phyloP scores from a whole-genome alignment of 2,797 vertebrate species.

The Takifugu rubripes region DNA sequence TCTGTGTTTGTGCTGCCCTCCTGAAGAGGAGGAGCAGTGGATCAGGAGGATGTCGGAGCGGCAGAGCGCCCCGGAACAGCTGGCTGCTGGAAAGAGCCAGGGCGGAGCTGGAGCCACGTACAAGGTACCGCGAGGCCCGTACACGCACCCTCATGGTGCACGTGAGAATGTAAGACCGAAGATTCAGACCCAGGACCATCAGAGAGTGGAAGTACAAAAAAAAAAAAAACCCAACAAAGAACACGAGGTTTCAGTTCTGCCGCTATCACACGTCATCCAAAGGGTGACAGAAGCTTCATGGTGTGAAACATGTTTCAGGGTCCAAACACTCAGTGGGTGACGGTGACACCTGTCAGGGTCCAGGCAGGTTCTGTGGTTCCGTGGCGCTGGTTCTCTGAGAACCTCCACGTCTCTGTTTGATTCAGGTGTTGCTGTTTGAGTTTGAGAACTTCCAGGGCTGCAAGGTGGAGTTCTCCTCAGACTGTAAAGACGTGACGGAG shows the following conservation, averaged over 20 bases:
- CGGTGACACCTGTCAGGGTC: not conserved
- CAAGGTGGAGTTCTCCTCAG: conserved; percentile 78
- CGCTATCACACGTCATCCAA: not conserved
- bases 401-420: not conserved
- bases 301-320: too few species aligned
- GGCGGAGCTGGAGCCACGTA: conserved; percentile 78
- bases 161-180: too few species aligned
- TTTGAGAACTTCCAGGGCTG: conserved; percentile 89
- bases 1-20: conserved; percentile 31
- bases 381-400: not conserved
- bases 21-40: conserved; percentile 59
- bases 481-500: conserved; percentile 83
- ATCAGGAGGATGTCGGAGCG: conserved; percentile 82
- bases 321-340: not conserved
- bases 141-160: too few species aligned
- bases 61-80: conserved; percentile 82
- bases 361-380: not conserved
- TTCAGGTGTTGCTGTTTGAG: conserved; percentile 83
- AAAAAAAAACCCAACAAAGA: too few species aligned
- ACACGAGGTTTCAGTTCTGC: too few species aligned
- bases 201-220: too few species aligned
- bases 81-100: conserved; percentile 82
- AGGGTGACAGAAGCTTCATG: not conserved
- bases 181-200: too few species aligned
- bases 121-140: conserved; percentile 75